Conservation (phyloP, 2,888 invertebrate genomes). For the Folsomia manolachei region DNA sequence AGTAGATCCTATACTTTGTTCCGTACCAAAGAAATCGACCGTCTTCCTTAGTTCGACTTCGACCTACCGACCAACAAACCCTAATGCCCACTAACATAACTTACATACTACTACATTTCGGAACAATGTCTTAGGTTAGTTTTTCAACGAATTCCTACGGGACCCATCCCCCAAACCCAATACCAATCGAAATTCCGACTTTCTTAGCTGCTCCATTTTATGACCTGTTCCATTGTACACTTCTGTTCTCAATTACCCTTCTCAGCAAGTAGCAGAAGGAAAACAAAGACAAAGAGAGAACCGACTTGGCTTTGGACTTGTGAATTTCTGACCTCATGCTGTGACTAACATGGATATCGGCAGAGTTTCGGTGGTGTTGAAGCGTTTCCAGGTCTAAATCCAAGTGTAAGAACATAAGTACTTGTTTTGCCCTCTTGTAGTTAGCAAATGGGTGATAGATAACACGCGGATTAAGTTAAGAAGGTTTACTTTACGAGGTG, state of each 20-base stretch:
- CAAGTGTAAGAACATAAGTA: neutral
- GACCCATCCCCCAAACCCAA: too few relatives aligned
- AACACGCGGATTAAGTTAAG: neutral
- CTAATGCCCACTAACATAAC: too few relatives aligned
- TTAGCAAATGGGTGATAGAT: neutral
- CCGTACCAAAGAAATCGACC: too few relatives aligned
- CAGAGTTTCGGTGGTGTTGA: neutral
- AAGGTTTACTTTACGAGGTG: too few relatives aligned
- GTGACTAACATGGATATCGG: neutral
- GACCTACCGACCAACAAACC: too few relatives aligned
- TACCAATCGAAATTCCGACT: neutral
- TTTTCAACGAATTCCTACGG: neutral
- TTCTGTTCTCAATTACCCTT: neutral
- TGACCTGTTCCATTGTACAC: neutral
- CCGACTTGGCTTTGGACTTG: neutral
- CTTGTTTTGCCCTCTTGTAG: too few relatives aligned
- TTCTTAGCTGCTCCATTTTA: neutral
- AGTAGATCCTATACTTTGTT: neutral
- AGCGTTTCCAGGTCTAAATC: too few relatives aligned
- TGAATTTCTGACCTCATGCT: neutral
- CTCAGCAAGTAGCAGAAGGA: neutral
- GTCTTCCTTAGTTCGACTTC: too few relatives aligned
- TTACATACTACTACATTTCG: too few relatives aligned
- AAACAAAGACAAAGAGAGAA: too few relatives aligned
- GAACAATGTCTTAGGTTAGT: neutral